Conservation (phyloP, 1,140 invertebrate species). For the Meloidogyne floridensis region DNA sequence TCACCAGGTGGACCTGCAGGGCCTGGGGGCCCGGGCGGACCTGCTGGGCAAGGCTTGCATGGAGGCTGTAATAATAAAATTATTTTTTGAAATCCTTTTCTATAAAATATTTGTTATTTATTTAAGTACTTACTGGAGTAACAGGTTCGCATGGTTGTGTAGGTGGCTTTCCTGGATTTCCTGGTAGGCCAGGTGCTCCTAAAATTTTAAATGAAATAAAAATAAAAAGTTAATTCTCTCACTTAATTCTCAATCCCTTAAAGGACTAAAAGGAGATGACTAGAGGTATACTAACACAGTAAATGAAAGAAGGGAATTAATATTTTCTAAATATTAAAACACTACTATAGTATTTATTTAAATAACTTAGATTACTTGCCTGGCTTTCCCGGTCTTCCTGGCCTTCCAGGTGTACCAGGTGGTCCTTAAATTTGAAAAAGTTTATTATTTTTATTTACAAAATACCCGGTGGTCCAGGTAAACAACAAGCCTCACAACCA, state of each 20-base stretch:
- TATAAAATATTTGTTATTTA: neutral
- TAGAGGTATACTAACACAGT: no score
- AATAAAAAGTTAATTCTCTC: neutral
- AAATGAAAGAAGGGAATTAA: no score
- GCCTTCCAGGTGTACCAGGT: conserved; percentile 43
- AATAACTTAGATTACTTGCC: neutral
- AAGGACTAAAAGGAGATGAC: no score
- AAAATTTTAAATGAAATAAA: neutral
- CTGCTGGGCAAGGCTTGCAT: conserved; percentile 46
- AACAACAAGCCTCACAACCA: conserved; percentile 57
- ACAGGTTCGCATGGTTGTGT: conserved; percentile 46
- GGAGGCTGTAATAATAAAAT: conserved; percentile 34
- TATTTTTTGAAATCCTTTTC: neutral
- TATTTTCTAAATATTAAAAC: no score
- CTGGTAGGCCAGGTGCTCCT: conserved; percentile 44
- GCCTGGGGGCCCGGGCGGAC: conserved; percentile 41
- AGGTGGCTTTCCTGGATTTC: conserved; percentile 48
- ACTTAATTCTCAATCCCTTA: no score
- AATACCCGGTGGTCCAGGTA: conserved; percentile 51
- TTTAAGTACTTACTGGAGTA: conserved; percentile 32
- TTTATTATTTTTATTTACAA: neutral
- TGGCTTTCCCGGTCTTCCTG: conserved; percentile 46
- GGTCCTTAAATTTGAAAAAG: conserved; percentile 27
- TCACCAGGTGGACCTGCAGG: conserved; percentile 40
- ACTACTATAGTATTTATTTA: no score